Evolutionary conservation across 2,888 invertebrate genomes (phyloP), one percentile per base, ranked within the genome.

Genomic region (Erebia aethiops): DNA sequence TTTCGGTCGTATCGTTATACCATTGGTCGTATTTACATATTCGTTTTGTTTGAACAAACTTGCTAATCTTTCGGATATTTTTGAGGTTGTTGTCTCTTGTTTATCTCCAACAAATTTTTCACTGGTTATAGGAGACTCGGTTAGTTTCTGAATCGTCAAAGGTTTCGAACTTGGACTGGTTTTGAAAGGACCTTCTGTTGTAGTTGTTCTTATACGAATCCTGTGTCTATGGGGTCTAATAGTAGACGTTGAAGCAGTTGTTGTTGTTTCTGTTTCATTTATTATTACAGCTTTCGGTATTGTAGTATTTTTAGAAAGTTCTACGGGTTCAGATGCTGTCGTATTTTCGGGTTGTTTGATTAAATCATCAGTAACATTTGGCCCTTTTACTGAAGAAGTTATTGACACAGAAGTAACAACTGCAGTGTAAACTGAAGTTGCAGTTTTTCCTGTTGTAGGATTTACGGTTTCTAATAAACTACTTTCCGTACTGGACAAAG

Each of bases 391-490:
- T 35, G 94, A 93, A 3, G 94, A 94, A 41, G 94, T 94, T 75
- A 94, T 92, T 9, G 94, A 94, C 18, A 94, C 89, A 56, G 94
- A 94, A 46, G 94, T 94, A 0, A 94, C 94, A 54, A 94, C 94
- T 3, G 94, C 94, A 8, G 94, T 94, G 71, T 93, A 93, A 8
- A 94, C 90, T 56, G 93, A 87, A n/a, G 93, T 92, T 9, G 94
- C 87, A 54, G 87, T 84, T 77, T 91, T 91, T 79, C 92, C 90
- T 54, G 93, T 91, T 46, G 87, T 91, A 26, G 86, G 78, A 79
- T 92, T 92, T 8, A 84, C 75, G 69, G 71, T 66, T 58, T 74
- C 74, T 41, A 58, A 21, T 26, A 76, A 18, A 41, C 78, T 77
- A 73, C 75, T 86, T 79, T 92, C 92, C 67, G 87, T 87, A 75